These are phyloP conservation scores for Recurvirostra avosetta DNA, from an alignment of 2,113 vertebrate genomes.

Conservation along the genomic window DNA sequence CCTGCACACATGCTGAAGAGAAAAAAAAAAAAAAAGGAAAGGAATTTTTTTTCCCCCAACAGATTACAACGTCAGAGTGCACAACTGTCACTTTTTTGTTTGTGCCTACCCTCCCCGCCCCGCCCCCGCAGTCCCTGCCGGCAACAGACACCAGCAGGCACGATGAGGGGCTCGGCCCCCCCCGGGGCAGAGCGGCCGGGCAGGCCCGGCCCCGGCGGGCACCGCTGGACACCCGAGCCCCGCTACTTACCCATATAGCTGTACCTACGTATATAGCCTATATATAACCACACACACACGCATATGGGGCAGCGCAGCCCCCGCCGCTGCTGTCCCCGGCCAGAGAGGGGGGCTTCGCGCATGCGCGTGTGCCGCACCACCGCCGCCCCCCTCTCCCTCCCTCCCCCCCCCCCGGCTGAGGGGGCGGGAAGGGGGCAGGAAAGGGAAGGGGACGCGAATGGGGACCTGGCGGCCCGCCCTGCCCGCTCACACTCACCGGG, in stretches of 20 bases:
- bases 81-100: fast-evolving
- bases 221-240: no score
- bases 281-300: no score
- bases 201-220: background rate
- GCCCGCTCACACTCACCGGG: background rate
- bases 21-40: no score
- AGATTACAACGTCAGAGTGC: fast-evolving
- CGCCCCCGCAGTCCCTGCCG: no score
- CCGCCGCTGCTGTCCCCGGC: background rate
- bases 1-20: no score
- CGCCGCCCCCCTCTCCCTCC: no score
- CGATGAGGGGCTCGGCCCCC: background rate
- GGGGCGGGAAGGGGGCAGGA: no score
- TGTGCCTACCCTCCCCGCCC: background rate
- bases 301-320: background rate
- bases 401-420: background rate
- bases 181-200: no score
- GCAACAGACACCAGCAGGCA: background rate
- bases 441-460: no score
- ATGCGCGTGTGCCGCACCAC: background rate
- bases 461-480: background rate
- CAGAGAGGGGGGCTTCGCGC: background rate
- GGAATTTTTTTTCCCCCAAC: fast-evolving
- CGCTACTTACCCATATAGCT: background rate
- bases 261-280: no score